Evolutionary conservation across 1,140 invertebrate species (phyloP).

Genomic region (Trachymyrmex septentrionalis): DNA sequence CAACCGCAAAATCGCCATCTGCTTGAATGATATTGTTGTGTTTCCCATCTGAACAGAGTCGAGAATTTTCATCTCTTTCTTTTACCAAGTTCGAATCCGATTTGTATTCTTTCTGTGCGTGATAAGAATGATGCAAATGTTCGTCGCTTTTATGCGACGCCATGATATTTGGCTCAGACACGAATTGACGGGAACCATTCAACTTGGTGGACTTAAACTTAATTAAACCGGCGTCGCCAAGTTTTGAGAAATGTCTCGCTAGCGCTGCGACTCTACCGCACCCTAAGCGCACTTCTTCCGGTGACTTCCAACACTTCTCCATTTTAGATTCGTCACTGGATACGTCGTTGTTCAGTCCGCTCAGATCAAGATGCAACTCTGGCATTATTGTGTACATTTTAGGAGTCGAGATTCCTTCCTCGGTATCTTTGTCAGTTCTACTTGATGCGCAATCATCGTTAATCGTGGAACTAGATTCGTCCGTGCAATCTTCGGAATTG

Average conservation of each 20-base stretch:
- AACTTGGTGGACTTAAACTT: conserved; percentile 78
- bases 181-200: conserved; percentile 75
- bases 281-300: conserved; percentile 88
- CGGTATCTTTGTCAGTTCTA: neutral
- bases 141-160: conserved; percentile 67
- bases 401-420: conserved; percentile 41
- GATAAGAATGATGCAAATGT: neutral
- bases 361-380: conserved; percentile 83
- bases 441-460: conserved; percentile 32
- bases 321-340: conserved; percentile 83
- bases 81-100: conserved; percentile 62
- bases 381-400: conserved; percentile 77
- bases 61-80: neutral
- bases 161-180: conserved; percentile 83
- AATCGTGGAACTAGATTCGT: conserved; percentile 50
- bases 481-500: conserved; percentile 43
- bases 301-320: conserved; percentile 88
- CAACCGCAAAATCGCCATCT: neutral
- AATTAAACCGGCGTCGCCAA: conserved; percentile 85
- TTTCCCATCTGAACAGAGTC: neutral
- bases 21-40: neutral
- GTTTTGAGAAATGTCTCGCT: conserved; percentile 88
- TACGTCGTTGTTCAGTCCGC: conserved; percentile 80
- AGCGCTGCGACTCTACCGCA: conserved; percentile 88
- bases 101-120: conserved; percentile 1